A percentile compares a stretch with the other conserved stretches of the same genome.
phyloP scores from a whole-genome alignment of 2,113 vertebrate genomes.

The Lophotis ruficrista region DNA sequence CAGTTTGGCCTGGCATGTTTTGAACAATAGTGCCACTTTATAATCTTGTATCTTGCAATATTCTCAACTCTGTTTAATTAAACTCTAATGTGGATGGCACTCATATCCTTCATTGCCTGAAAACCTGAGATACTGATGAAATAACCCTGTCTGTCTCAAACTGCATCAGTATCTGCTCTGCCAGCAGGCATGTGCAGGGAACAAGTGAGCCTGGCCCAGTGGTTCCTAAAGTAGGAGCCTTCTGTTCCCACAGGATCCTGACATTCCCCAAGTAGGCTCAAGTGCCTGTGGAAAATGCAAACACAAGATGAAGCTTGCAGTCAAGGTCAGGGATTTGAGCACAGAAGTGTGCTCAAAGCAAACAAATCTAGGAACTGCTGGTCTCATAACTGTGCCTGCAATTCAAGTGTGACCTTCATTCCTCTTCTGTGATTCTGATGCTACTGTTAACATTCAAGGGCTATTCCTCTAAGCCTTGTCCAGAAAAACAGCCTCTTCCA shows the following conservation, averaged over 20 bases:
- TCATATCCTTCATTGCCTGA: neutral
- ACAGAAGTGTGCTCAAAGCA: accelerated
- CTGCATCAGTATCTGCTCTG: neutral
- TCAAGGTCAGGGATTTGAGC: neutral
- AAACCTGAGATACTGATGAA: neutral
- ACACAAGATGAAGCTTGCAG: neutral
- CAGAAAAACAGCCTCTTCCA: neutral
- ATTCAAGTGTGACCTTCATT: neutral
- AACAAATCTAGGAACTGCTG: neutral
- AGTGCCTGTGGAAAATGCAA: neutral
- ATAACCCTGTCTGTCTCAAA: neutral
- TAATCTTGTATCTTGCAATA: neutral
- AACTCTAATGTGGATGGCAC: neutral
- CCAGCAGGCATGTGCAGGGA: neutral
- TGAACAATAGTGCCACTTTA: neutral
- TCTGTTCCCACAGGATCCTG: neutral
- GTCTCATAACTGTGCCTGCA: neutral
- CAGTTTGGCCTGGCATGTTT: neutral
- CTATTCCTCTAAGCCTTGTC: neutral
- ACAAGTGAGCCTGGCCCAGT: neutral
- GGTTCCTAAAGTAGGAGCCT: neutral
- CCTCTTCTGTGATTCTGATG: neutral
- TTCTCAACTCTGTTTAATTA: neutral
- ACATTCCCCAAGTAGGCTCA: neutral
- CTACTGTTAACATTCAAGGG: neutral